Evolutionary conservation across 2,113 vertebrate species (phyloP).

Genomic region (Callocephalon fimbriatum): DNA sequence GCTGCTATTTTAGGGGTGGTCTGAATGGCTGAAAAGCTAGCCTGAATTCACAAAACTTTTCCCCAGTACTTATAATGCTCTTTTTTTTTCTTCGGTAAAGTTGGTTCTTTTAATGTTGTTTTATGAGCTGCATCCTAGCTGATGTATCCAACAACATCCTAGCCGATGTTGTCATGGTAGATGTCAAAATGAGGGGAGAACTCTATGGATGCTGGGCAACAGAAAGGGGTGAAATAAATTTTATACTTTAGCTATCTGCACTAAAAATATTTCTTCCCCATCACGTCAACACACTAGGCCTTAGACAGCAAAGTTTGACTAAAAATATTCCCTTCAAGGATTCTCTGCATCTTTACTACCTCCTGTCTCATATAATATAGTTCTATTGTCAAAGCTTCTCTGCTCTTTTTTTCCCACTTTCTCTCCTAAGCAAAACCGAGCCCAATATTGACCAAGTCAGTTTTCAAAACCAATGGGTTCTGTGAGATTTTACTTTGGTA

Average conservation of each 20-base stretch:
- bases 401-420: neutral
- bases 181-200: neutral
- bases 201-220: neutral
- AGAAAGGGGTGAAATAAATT: neutral
- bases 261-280: neutral
- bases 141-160: neutral
- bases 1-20: constrained; percentile 69
- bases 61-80: neutral
- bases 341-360: neutral
- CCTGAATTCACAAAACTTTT: constrained; percentile 65
- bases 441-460: neutral
- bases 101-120: constrained; percentile 3
- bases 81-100: neutral
- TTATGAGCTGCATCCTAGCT: neutral
- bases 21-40: constrained; percentile 54
- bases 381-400: neutral
- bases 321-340: neutral
- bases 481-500: neutral
- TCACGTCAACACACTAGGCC: neutral
- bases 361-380: neutral
- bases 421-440: neutral
- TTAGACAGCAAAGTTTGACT: neutral
- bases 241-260: neutral
- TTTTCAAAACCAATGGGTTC: neutral
- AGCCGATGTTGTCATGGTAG: neutral